Percentiles rank a stretch among this genome's conserved stretches.
Conservation (phyloP, 2,113 vertebrate species). For the Calidris pugnax region DNA sequence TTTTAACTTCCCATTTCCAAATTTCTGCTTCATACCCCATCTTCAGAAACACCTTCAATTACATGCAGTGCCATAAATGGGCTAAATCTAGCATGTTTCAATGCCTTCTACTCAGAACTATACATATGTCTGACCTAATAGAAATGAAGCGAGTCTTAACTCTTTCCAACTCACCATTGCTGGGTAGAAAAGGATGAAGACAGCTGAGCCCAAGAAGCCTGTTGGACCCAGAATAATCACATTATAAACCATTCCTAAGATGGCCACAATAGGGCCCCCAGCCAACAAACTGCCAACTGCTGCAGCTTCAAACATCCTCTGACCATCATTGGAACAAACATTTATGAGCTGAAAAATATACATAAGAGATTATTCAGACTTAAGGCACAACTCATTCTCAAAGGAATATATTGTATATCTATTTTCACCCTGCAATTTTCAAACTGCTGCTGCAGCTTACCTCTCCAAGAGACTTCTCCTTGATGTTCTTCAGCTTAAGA, state of each 20-base stretch:
- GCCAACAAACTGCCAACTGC: slow-evolving; percentile 90
- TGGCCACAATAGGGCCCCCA: slow-evolving; percentile 88
- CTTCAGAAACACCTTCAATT: not conserved
- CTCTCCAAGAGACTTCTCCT: slow-evolving; percentile 91
- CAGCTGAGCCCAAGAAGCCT: slow-evolving; percentile 88
- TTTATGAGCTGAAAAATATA: slow-evolving; percentile 85
- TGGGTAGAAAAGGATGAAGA: slow-evolving; percentile 94
- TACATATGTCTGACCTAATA: not conserved
- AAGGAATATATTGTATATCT: not conserved
- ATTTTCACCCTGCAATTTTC: not conserved
- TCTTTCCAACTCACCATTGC: slow-evolving; percentile 84
- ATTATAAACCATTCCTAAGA: slow-evolving; percentile 89
- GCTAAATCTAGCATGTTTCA: not conserved
- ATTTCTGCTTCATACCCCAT: not conserved
- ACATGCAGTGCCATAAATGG: not conserved
- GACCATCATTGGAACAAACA: slow-evolving; percentile 89
- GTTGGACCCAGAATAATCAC: slow-evolving; percentile 89
- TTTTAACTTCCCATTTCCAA: not conserved
- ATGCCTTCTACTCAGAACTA: not conserved
- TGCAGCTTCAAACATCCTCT: slow-evolving; percentile 92
- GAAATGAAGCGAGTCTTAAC: not conserved
- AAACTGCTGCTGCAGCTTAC: slow-evolving; percentile 56
- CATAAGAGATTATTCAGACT: not conserved
- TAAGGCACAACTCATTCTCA: not conserved
- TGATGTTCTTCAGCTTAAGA: slow-evolving; percentile 86